Percentiles rank a stretch among this genome's conserved stretches.
Conservation (phyloP, 1,140 invertebrate species). For the Drosophila burlai region DNA sequence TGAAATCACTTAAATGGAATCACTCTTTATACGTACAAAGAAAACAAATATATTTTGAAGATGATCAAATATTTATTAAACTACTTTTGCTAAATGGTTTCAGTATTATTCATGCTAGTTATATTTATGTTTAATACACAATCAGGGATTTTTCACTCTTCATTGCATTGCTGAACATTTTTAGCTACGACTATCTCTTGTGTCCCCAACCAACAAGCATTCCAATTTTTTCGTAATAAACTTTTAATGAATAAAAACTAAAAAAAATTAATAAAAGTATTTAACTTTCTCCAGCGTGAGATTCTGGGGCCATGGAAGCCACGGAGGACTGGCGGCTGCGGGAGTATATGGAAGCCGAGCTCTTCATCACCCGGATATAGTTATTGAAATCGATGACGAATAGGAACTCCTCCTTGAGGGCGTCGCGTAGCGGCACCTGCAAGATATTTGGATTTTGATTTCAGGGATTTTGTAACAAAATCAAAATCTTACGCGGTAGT, state of each 20-base stretch:
- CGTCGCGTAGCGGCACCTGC: slow-evolving; percentile 89
- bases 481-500: slow-evolving; percentile 66
- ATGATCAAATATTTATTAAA: neutral
- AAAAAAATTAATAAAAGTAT: neutral
- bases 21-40: neutral
- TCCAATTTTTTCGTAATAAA: slow-evolving; percentile 56
- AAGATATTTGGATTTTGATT: neutral
- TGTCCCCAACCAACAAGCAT: slow-evolving; percentile 27
- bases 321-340: slow-evolving; percentile 72
- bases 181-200: neutral
- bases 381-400: slow-evolving; percentile 91
- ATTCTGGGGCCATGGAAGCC: slow-evolving; percentile 50
- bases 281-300: slow-evolving; percentile 25
- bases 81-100: neutral
- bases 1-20: neutral
- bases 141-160: neutral
- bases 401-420: slow-evolving; percentile 90
- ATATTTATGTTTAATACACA: neutral
- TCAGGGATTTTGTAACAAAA: too few species aligned
- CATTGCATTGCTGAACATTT: neutral
- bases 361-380: slow-evolving; percentile 88
- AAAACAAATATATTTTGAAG: neutral
- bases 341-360: slow-evolving; percentile 73
- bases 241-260: slow-evolving; percentile 28
- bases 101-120: neutral